Percentiles rank a stretch among this genome's conserved stretches.
These are phyloP conservation scores for Thamnophis elegans DNA, from an alignment of 2,797 vertebrate species.

Conservation along the genomic window DNA sequence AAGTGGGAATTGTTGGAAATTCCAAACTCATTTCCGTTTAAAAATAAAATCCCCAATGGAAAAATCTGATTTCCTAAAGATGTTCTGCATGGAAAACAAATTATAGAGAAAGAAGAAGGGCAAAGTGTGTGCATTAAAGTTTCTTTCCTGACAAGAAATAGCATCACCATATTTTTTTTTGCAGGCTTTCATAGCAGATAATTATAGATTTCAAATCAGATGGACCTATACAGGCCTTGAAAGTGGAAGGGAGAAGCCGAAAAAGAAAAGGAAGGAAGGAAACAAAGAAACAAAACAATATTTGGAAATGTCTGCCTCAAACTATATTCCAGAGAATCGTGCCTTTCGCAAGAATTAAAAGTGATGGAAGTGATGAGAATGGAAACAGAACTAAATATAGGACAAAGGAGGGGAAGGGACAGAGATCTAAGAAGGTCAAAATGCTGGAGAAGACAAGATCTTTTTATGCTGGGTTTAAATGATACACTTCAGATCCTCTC, in stretches of 20 bases:
- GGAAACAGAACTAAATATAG: constrained; percentile 7
- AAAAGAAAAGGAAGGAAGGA: background rate
- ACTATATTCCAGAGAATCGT: background rate
- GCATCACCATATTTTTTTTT: background rate
- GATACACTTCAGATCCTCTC: background rate
- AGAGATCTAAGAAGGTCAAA: background rate
- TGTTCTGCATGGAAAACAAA: background rate
- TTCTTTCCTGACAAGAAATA: background rate
- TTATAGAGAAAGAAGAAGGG: background rate
- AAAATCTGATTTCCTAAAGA: background rate
- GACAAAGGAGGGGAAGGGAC: background rate
- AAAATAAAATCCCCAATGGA: background rate
- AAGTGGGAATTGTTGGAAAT: background rate
- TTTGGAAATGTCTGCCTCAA: background rate
- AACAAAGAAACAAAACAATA: background rate
- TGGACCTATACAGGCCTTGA: background rate
- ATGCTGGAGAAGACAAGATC: background rate
- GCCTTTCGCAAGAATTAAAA: background rate
- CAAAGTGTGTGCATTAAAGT: background rate
- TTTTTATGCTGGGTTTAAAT: background rate
- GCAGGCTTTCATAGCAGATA: background rate
- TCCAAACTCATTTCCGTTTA: background rate
- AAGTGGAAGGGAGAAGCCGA: background rate
- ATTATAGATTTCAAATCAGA: background rate
- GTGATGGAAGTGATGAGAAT: background rate